Evolutionary conservation across 2,888 invertebrate genomes (phyloP), one percentile per base, ranked within the genome.

Genomic region (Eilema depressum): DNA sequence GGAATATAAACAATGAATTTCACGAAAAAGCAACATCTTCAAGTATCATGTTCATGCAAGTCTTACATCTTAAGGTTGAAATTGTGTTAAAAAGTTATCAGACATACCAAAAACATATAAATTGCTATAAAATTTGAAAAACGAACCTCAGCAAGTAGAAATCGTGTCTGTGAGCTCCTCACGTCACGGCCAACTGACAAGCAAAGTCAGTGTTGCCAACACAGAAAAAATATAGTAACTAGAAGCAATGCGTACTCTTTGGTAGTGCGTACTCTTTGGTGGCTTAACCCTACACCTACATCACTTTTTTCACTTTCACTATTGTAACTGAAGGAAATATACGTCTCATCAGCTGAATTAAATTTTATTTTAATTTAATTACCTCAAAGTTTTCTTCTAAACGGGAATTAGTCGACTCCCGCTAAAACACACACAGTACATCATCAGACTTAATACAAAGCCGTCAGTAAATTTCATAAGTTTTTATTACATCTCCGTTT

Each of bases 151-250:
- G 59, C 26, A 59, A 59, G 59, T 59, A 25, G 4, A 59, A 25
- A 26, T 26, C 26, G 59, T 59, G 59, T 25, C 59, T 59, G 11
- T 59, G 25, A 59, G 59, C 25, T 59, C 26, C 59, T 59, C 59
- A 59, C 59, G 59, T 59, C 59, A 59, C 59, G 26, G 23, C 26
- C 59, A 59, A 59, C 26, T 59, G 59, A 59, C 59, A 56, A 8
- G n/a, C 53, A 56, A n/a, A n/a, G 59, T 25, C 59, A 59, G 59
- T 12, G 25, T 25, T 17, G 59, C 23, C 23, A 59, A 59, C 11
- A 59, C 25, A 59, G 23, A 59, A 25, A n/a, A 37, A 37, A 37
- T 37, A 14, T 37, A 37, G 1, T 7, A 37, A 14, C 12, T 14
- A 37, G 11, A 37, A 37, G 37, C 12, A 37, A 37, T 37, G 37